Base-by-base conservation (phyloP, 2,888 invertebrate species). In the Sepiola atlantica region DNA sequence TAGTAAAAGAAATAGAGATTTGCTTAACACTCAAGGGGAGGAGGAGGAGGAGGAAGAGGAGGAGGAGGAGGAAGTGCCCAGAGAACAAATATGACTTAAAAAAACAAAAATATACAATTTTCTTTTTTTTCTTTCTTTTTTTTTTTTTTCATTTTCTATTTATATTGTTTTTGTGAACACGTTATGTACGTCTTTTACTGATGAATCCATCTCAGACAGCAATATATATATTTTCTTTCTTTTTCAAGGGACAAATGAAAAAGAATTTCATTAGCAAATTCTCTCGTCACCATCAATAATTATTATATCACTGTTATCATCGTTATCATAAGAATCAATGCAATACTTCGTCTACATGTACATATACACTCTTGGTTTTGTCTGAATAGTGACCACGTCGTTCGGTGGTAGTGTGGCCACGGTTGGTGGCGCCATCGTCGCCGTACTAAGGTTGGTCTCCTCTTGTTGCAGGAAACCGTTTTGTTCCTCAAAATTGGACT, bases 381-480 rank as follows among this genome's bases (percentile, higher is more conserved):
- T 24, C n/a, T 92, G 54, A 1, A 92, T 24, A 92, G 92, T 92
- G 45, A 35, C 28, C 92, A 92, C 35, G 16, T 92, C 92, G 16
- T 92, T 92, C n/a, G 92, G 54, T 54, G 92, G 92, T n/a, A 92
- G 45, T 55, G 92, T 92, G 24, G 55, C 92, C 24, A 92, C 92
- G 8, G 54, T 55, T 54, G 54, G 92, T 45, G 92, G 92, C 45
- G 92, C 92, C 21, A 92, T 54, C 21, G 92, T 92, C 54, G 92
- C 92, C n/a, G 92, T 92, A 55, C 92, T 92, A 35, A 92, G 21
- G 28, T 92, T 92, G 45, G 55, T 55, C 18, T 92, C 54, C 32
- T 92, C n/a, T 92, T 93, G 55, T 55, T 93, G 55, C 57, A 93
- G 35, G 61, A 61, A 93, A 93, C 93, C 93, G 57, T 93, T 93